Evolutionary conservation across 2,888 invertebrate genomes (phyloP).

Genomic region (Papilio elwesi): DNA sequence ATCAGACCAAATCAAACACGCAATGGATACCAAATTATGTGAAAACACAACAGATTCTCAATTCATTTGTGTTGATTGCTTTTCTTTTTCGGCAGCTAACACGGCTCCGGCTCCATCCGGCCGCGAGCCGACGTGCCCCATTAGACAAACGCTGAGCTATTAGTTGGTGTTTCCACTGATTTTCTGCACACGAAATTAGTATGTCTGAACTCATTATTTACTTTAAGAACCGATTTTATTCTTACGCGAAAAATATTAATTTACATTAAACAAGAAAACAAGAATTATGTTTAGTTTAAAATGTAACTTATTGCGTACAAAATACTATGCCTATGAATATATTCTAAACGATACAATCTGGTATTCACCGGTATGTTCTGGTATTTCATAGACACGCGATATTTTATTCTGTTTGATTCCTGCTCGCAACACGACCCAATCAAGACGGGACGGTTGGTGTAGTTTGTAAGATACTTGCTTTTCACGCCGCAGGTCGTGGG

Average conservation of each 20-base stretch:
- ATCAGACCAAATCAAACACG: not conserved
- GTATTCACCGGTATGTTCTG: too few species aligned
- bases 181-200: not conserved
- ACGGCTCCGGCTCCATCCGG: not conserved
- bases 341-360: too few species aligned
- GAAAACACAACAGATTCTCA: not conserved
- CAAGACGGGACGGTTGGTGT: too few species aligned
- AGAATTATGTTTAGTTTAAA: too few species aligned
- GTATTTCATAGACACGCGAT: too few species aligned
- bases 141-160: not conserved
- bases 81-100: not conserved
- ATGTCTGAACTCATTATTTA: not conserved
- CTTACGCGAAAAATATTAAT: not conserved
- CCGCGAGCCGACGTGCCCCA: not conserved
- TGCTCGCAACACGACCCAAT: too few species aligned
- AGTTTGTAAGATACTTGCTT: too few species aligned
- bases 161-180: slow-evolving; percentile 15
- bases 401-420: too few species aligned
- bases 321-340: too few species aligned
- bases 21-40: not conserved
- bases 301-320: too few species aligned
- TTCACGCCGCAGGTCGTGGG: too few species aligned
- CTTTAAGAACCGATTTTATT: too few species aligned
- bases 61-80: slow-evolving; percentile 12
- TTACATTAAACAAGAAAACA: not conserved